Evolutionary conservation across 2,888 invertebrate genomes (phyloP).

Genomic region (Anodontia alba): DNA sequence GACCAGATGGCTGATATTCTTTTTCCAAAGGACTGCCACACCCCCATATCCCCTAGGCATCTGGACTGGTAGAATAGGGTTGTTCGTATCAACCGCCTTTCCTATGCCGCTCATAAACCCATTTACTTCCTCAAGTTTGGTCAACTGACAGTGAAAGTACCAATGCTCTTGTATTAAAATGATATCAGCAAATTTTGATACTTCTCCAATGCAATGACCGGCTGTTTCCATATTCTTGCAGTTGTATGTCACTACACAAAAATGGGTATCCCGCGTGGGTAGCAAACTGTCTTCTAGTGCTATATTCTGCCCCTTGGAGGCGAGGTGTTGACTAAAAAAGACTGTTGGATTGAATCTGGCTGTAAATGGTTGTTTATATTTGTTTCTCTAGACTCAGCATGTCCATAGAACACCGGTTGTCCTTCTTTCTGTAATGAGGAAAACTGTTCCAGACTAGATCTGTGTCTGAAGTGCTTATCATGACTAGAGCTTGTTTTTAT

Average conservation of each 20-base stretch:
- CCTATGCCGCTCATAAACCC: neutral
- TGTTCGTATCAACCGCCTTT: neutral
- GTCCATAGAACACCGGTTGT: too few relatives aligned
- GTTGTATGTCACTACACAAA: neutral
- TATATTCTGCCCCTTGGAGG: neutral
- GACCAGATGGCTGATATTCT: neutral
- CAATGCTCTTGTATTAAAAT: conserved; percentile 4
- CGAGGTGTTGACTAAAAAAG: neutral
- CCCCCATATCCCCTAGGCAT: conserved; percentile 3
- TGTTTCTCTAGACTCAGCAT: too few relatives aligned
- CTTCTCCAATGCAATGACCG: neutral
- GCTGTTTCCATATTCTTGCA: neutral
- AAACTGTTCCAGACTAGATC: too few relatives aligned
- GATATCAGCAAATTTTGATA: neutral
- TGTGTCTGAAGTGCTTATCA: too few relatives aligned
- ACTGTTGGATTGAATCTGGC: neutral
- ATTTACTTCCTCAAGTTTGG: neutral
- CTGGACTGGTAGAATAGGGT: neutral
- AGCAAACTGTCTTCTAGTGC: neutral
- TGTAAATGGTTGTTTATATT: too few relatives aligned
- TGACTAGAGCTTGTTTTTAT: too few relatives aligned
- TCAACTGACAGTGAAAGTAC: neutral
- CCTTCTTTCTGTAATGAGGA: too few relatives aligned
- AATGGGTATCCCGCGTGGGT: neutral
- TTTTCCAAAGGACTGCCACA: neutral